Evolutionary conservation across 2,888 invertebrate genomes (phyloP).

Genomic region (Drosophila anomelani): DNA sequence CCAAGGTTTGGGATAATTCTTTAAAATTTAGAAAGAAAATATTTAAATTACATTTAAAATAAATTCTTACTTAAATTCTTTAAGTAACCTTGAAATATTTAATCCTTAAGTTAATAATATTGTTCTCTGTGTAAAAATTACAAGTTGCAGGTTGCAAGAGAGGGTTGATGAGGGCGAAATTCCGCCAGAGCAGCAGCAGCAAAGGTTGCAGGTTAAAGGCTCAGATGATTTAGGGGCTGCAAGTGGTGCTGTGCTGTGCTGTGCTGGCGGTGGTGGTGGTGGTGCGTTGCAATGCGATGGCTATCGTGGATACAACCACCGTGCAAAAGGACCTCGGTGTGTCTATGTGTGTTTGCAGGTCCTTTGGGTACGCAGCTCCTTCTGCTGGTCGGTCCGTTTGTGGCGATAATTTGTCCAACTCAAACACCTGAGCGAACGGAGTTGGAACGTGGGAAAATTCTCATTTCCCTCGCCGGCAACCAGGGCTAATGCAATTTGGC

Average conservation of each 20-base stretch:
- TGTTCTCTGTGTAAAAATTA: conserved; percentile 5
- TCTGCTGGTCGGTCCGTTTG: conserved; percentile 25
- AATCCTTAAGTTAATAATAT: background rate
- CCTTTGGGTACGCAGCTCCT: conserved; percentile 21
- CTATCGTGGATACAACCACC: conserved; percentile 48
- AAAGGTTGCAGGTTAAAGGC: conserved; percentile 39
- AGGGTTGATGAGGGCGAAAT: conserved; percentile 56
- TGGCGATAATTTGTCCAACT: conserved; percentile 44
- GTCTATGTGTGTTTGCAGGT: background rate
- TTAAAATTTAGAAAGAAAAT: background rate
- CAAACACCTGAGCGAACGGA: conserved; percentile 41
- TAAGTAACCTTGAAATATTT: too few species aligned
- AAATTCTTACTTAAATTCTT: too few species aligned
- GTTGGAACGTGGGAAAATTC: conserved; percentile 75
- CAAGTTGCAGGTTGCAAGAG: conserved; percentile 15
- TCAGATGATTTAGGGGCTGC: conserved; percentile 34
- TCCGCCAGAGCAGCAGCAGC: conserved; percentile 36
- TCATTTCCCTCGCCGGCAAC: conserved; percentile 48
- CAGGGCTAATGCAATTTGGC: conserved; percentile 73
- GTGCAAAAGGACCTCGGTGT: conserved; percentile 44
- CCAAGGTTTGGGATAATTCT: background rate
- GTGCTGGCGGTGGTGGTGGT: conserved; percentile 33
- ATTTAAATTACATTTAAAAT: background rate
- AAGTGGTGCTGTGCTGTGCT: conserved; percentile 35
- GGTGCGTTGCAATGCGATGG: conserved; percentile 25